Percentiles rank a stretch among this genome's conserved stretches.
These are phyloP conservation scores for Phyllostomus hastatus DNA, from an alignment of 2,113 vertebrate species.

Conservation along the genomic window DNA sequence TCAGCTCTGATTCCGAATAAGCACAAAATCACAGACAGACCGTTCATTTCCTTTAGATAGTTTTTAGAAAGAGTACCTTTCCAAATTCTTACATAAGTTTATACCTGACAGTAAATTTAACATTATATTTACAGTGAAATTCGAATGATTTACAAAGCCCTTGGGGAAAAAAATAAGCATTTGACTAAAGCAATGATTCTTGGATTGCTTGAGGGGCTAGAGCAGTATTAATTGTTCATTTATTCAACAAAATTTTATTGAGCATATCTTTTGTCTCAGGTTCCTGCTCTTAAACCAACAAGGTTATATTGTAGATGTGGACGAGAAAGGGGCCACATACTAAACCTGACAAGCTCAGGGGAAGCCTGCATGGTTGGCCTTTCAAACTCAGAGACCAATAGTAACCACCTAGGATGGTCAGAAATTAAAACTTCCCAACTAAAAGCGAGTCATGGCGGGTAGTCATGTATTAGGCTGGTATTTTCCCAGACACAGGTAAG, in stretches of 20 bases:
- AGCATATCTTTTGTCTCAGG: neutral
- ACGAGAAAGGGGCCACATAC: neutral
- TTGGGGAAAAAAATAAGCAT: neutral
- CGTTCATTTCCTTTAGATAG: neutral
- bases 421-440: neutral
- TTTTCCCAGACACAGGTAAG: neutral
- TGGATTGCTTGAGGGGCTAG: neutral
- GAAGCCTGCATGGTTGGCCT: neutral
- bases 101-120: neutral
- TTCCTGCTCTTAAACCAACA: neutral
- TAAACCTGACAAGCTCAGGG: neutral
- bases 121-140: neutral
- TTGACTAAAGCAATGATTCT: neutral
- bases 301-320: neutral
- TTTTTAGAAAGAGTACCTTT: constrained; percentile 4
- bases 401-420: neutral
- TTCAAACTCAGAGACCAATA: neutral
- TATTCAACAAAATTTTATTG: neutral
- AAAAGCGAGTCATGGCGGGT: neutral
- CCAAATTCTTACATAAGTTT: neutral
- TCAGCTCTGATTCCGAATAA: neutral
- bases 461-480: neutral
- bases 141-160: neutral
- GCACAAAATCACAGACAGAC: neutral
- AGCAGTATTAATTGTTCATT: neutral